Evolutionary conservation across 37 sponge, comb jelly and placozoan species (phyloP).

Genomic region (Axinella damicornis): DNA sequence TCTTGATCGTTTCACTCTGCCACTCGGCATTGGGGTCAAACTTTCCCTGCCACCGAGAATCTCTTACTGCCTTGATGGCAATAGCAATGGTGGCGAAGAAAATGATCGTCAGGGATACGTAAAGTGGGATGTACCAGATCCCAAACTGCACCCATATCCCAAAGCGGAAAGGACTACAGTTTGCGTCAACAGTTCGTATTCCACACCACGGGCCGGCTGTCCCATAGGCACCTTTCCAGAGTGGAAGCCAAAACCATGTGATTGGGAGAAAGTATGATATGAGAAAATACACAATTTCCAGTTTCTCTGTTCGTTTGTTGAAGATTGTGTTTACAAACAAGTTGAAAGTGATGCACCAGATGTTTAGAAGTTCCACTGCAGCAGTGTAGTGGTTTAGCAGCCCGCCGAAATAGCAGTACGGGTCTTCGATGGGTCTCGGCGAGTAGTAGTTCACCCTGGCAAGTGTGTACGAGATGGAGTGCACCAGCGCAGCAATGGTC

Average conservation of each 20-base stretch:
- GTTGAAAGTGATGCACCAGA: slow-evolving; percentile 25
- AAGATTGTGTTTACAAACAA: slow-evolving; percentile 9
- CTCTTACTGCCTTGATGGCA: not conserved
- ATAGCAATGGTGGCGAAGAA: not conserved
- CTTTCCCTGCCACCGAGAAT: not conserved
- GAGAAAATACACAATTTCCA: slow-evolving; percentile 2
- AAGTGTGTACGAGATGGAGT: slow-evolving; percentile 30
- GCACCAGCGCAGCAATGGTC: slow-evolving; percentile 28
- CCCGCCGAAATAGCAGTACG: slow-evolving; percentile 49
- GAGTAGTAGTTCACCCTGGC: slow-evolving; percentile 36
- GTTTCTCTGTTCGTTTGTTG: not conserved
- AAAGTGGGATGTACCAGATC: slow-evolving; percentile 47
- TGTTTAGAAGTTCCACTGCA: not conserved
- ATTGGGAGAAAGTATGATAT: slow-evolving; percentile 12
- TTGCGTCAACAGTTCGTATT: not conserved
- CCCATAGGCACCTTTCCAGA: slow-evolving; percentile 12
- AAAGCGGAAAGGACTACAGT: not conserved
- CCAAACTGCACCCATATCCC: slow-evolving; percentile 27
- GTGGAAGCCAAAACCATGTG: slow-evolving; percentile 48
- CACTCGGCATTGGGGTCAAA: not conserved
- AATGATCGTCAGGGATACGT: slow-evolving; percentile 1
- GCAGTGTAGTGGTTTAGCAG: slow-evolving; percentile 39
- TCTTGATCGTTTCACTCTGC: not conserved
- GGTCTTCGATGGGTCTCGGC: slow-evolving; percentile 6
- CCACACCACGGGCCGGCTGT: slow-evolving; percentile 31